phyloP scores from a whole-genome alignment of 2,113 vertebrate genomes.

The Porphyrio hochstetteri region DNA sequence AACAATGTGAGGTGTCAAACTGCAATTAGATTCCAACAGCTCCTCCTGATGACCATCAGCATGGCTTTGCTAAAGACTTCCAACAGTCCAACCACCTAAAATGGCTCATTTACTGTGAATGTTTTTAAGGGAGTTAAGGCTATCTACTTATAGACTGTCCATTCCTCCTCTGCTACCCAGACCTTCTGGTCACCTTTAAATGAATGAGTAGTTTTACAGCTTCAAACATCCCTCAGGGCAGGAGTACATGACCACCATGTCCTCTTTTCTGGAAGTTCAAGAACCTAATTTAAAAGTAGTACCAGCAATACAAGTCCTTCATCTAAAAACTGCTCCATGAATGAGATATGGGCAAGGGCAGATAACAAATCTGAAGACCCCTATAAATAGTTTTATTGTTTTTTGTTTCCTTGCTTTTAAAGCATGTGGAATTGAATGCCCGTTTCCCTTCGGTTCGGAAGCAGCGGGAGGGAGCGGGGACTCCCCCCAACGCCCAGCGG shows the following conservation, averaged over 20 bases:
- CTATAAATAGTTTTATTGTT: neutral
- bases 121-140: neutral
- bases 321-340: neutral
- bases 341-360: accelerated
- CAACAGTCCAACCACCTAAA: neutral
- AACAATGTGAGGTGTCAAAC: neutral
- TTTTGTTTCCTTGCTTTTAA: neutral
- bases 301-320: accelerated
- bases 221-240: neutral
- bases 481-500: accelerated
- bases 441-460: too few relatives aligned
- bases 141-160: neutral
- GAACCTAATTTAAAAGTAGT: neutral
- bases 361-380: neutral
- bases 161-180: neutral
- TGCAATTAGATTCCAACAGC: neutral
- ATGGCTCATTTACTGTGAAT: neutral
- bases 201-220: neutral
- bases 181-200: neutral
- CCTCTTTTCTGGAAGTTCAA: neutral
- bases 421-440: accelerated
- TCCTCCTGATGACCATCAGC: neutral
- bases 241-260: accelerated
- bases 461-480: accelerated
- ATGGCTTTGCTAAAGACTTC: neutral